Base-by-base conservation (phyloP, 2,888 invertebrate genomes). In the Aethes cnicana region DNA sequence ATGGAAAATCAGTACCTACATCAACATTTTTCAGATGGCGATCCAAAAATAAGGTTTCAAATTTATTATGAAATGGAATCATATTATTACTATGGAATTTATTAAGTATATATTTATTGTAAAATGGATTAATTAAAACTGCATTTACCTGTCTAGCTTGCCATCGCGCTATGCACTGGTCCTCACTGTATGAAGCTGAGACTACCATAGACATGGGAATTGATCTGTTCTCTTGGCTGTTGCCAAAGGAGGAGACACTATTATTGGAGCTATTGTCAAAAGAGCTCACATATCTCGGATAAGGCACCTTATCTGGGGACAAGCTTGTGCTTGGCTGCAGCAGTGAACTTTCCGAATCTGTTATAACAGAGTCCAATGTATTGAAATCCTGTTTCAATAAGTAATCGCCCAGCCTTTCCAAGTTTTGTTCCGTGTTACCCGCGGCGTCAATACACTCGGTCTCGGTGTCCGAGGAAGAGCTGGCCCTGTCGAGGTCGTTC, bases 141-240 rank as follows among this genome's bases (percentile, higher is more conserved):
- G n/a, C n/a, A n/a, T n/a, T n/a, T n/a, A 92, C 88, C 84, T 94
- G 94, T 74, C 91, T 89, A 1, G 91, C 91, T 72, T 94, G 94
- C 94, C 94, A 94, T 65, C 78, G 66, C 25, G 80, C 78, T 67
- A 90, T 84, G 47, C 83, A 84, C 35, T 79, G 80, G 44, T 90
- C 87, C 66, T 88, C 88, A 55, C 64, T 63, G 50, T 69, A 73
- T 43, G 55, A 69, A 26, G 69, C 66, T n/a, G 74, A 57, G 4
- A 67, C 58, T n/a, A 73, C 69, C 69, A 74, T 68, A 8, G 81
- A 72, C 56, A 70, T 62, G 14, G 76, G 64, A 20, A 70, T 58
- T 35, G 62, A 49, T 52, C 50, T 52, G 53, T 68, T 62, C 47
- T 64, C 64, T 37, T 61, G 61, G 53, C 56, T 66, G 14, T 53